Evolutionary conservation across 2,113 vertebrate genomes (phyloP).

Genomic region (Ptyas mucosa): DNA sequence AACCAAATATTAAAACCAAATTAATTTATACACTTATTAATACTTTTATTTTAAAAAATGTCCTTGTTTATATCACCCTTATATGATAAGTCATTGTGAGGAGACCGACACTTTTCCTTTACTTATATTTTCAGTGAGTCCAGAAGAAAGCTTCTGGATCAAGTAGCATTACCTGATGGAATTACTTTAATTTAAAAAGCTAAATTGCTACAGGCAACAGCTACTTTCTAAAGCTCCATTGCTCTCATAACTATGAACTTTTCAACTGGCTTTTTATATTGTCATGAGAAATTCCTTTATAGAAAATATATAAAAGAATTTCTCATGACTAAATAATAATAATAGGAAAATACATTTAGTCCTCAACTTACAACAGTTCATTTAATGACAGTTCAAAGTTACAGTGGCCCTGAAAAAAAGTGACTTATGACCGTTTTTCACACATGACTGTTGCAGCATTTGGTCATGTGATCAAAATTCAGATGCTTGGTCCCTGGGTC

Average conservation of each 20-base stretch:
- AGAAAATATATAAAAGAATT: neutral
- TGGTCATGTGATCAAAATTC: neutral
- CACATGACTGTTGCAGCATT: neutral
- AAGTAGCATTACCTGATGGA: neutral
- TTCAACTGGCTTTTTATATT: neutral
- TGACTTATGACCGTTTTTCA: neutral
- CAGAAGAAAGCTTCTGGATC: neutral
- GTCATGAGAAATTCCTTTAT: neutral
- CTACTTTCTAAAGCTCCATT: neutral
- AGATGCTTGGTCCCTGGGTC: neutral
- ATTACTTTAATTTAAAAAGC: neutral
- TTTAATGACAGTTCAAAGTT: neutral
- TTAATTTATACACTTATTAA: neutral
- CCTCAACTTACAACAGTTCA: neutral
- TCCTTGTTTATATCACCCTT: neutral
- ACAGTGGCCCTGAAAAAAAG: neutral
- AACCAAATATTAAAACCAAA: no score
- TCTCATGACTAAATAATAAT: neutral
- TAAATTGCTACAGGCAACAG: neutral
- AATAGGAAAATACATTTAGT: neutral
- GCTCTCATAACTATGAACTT: neutral
- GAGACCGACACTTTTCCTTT: neutral
- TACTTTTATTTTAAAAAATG: neutral
- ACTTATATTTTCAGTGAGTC: neutral
- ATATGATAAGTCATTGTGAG: neutral